Base-by-base conservation (phyloP, 1,140 invertebrate genomes). In the Drosophila kikkawai region DNA sequence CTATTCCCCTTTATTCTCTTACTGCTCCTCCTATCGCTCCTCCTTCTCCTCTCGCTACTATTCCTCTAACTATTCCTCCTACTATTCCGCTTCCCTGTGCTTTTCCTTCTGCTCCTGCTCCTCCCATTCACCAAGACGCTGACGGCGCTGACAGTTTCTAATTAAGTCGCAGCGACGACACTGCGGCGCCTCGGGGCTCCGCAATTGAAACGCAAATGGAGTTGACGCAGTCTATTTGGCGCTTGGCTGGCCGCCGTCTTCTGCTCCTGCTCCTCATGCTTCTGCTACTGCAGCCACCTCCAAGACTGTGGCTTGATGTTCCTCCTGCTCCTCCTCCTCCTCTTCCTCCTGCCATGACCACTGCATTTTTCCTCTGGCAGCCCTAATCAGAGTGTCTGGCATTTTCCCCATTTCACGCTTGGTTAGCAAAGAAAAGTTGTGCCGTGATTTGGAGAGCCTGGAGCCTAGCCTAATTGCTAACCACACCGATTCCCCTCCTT, bases 211-310 rank as follows among this genome's bases (percentile, higher is more conserved):
- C 53, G 73, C 73, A 75, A 75, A 75, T 75, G 53, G 73, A 55
- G 75, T 77, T 66, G 78, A 70, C 79, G 85, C 73, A 88, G 85
- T 88, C 85, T 90, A 88, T 88, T 88, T 90, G 80, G 77, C 81
- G 84, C 73, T 90, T 88, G 78, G 67, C 74, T 88, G 78, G 61
- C 63, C 39, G 42, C 41, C 19, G 53, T 60, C 42, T n/a, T 11
- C 50, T 34, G 29, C 29, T 42, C 34, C 26, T 42, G 8, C n/a
- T 17, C 7, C 39, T 29, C 26, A 29, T n/a, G 11, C 32, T 12
- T 19, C 42, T 34, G 26, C n/a, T 17, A 17, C 42, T 17, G 4
- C 47, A 26, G 13, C n/a, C 26, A 11, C 34, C 48, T 44, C 26
- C 56, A 9, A 22, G 51, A 15, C 32, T 32, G 5, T 26, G 19